Evolutionary conservation across 2,113 vertebrate genomes (phyloP).

Genomic region (Megaceryle maxima): DNA sequence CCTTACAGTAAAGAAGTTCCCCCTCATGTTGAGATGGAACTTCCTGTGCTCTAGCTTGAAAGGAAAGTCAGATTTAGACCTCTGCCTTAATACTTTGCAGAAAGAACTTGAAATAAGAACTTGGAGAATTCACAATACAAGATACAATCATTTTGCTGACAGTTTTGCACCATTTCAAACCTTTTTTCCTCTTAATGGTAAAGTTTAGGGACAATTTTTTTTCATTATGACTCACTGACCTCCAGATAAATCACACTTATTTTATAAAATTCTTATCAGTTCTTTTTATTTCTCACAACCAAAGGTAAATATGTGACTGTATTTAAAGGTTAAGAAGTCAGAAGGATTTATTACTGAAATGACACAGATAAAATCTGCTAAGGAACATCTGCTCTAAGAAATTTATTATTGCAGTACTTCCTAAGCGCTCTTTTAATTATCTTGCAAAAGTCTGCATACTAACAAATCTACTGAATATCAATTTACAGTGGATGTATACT

Average conservation of each 20-base stretch:
- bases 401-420: slow-evolving; percentile 36
- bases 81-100: neutral
- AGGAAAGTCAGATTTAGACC: neutral
- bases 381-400: slow-evolving; percentile 35
- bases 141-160: neutral
- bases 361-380: slow-evolving; percentile 27
- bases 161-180: neutral
- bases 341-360: slow-evolving; percentile 40
- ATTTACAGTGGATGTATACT: neutral
- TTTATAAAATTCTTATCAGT: neutral
- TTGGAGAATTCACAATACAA: neutral
- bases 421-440: neutral
- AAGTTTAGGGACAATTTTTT: neutral
- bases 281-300: slow-evolving; percentile 9
- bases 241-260: neutral
- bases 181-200: neutral
- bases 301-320: neutral
- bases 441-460: slow-evolving; percentile 39
- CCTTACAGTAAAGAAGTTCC: too few relatives aligned
- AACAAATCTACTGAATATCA: slow-evolving; percentile 49
- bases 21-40: too few relatives aligned
- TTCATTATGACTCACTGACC: neutral
- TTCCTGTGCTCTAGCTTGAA: too few relatives aligned
- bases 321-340: slow-evolving; percentile 42
- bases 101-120: neutral